Evolutionary conservation across 2,888 invertebrate species (phyloP).

Genomic region (Drosophila phalerata): DNA sequence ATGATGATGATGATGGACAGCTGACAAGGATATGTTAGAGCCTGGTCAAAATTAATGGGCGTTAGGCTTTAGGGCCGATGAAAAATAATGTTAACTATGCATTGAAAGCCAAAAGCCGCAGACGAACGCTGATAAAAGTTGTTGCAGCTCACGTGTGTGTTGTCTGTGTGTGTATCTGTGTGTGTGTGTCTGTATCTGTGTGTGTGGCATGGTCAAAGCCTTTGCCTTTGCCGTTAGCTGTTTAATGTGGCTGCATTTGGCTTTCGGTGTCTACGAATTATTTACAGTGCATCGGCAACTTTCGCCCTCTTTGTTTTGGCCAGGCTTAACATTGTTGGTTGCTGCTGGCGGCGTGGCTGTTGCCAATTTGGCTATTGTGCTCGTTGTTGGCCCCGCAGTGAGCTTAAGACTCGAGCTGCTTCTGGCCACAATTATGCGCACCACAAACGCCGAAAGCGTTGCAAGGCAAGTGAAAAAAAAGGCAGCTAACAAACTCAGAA

Average conservation of each 20-base stretch:
- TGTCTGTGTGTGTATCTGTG: background rate
- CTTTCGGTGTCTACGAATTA: constrained; percentile 59
- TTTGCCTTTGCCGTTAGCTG: constrained; percentile 35
- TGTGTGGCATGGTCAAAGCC: constrained; percentile 28
- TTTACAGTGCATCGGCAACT: constrained; percentile 56
- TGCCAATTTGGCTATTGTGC: constrained; percentile 63
- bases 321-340: constrained; percentile 62
- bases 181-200: constrained; percentile 22
- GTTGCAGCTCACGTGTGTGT: constrained; percentile 14
- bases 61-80: constrained; percentile 33
- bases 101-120: constrained; percentile 44
- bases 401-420: constrained; percentile 20
- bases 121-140: constrained; percentile 40
- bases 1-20: constrained; percentile 15
- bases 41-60: constrained; percentile 41
- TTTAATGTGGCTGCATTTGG: constrained; percentile 69
- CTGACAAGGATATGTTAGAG: constrained; percentile 28
- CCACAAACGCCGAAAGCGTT: constrained; percentile 66
- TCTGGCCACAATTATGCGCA: constrained; percentile 69
- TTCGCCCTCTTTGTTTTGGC: constrained; percentile 53
- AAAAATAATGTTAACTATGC: constrained; percentile 41
- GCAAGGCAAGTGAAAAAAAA: constrained; percentile 26
- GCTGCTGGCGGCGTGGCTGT: constrained; percentile 57
- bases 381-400: constrained; percentile 25
- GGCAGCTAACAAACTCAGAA: constrained; percentile 63